Conservation (phyloP, 2,113 vertebrate species). For the Tamias sibiricus region DNA sequence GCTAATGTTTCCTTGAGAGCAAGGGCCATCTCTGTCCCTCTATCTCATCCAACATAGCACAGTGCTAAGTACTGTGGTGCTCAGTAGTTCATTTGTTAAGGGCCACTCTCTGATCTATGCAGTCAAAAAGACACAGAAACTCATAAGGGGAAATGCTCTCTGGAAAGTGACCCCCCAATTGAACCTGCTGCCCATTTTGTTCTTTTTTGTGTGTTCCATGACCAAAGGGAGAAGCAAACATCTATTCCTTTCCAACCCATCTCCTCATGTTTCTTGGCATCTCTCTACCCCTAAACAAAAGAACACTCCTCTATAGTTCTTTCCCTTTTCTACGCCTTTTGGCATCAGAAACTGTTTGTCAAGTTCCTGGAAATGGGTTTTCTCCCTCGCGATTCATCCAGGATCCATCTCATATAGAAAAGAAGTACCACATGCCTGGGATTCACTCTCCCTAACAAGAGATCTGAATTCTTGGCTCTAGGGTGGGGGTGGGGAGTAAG, state of each 20-base stretch:
- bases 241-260: background rate
- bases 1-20: background rate
- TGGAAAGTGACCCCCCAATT: background rate
- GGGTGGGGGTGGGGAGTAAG: background rate
- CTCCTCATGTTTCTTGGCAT: background rate
- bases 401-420: background rate
- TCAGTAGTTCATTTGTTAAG: background rate
- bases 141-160: background rate
- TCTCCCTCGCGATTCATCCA: background rate
- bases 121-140: background rate
- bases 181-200: background rate
- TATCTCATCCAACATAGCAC: background rate
- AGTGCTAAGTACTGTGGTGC: background rate
- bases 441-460: slow-evolving; percentile 44
- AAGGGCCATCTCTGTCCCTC: background rate
- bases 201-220: background rate
- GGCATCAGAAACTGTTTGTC: background rate
- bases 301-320: background rate
- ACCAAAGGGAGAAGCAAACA: background rate
- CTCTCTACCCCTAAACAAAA: background rate
- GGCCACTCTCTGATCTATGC: background rate
- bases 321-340: background rate
- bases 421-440: slow-evolving; percentile 24
- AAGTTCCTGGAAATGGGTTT: background rate
- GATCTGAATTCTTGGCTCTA: slow-evolving; percentile 30